Evolutionary conservation across 2,797 vertebrate species (phyloP), one percentile per base, ranked within the genome.

Genomic region (Clarias platycephalus): DNA sequence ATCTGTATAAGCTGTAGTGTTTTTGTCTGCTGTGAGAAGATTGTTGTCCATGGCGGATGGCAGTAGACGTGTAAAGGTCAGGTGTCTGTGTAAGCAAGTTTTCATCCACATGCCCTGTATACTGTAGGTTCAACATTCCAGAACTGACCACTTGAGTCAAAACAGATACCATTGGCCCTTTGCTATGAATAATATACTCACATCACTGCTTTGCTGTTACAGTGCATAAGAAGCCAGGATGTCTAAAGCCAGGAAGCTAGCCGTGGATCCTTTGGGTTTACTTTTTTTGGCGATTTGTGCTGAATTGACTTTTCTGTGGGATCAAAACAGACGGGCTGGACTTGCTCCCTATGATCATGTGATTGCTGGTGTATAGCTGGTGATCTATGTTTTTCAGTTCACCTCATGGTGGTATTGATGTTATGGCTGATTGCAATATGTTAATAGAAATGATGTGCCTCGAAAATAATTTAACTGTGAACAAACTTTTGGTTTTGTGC

Each of bases 131-230:
- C 71, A 82, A 67, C 55, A 75, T 79, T 80, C 28, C 62, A 63
- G 37, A 66, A 75, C 60, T 74, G 81, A 82, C 44, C 71, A 53
- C 55, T 81, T 84, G 63, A 84, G 34, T 87, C 75, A 81, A 77
- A 80, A 83, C 72, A 81, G 55, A 55, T 58, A 64, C 55, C 31
- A n/a, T 28, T 57, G 49, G 16, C 18, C 49, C 26, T 76, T 55
- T 58, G 26, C 53, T 76, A 4, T 58, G 74, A 55, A 34, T 34
- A 76, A 12, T 58, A 37, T 60, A 60, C 26, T 31, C 6, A 9
- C 16, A 24, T 57, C 55, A 34, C 13, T 76, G 55, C 9, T 76
- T 57, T 57, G 28, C 20, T 77, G 3, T 37, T 22, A 31, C 57
- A 60, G 28, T 37, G 20, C 55, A 57, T 22, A 34, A 4, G 28